A percentile compares a stretch with the other conserved stretches of the same genome.
These are phyloP conservation scores for Catagonus wagneri DNA, from an alignment of 2,113 vertebrate species.

Conservation along the genomic window DNA sequence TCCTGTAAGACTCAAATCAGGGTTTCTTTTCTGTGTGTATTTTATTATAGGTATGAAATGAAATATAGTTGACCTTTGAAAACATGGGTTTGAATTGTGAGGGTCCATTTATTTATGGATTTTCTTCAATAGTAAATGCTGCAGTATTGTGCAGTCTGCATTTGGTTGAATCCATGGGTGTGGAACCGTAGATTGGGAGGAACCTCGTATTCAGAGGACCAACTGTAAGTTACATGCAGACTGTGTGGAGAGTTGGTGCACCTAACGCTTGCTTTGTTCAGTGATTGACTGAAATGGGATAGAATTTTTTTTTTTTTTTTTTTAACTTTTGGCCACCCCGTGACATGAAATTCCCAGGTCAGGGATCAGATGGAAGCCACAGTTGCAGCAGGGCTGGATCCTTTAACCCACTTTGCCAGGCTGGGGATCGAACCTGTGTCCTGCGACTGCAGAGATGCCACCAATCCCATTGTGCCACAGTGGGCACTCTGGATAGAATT, in stretches of 20 bases:
- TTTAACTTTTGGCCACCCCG: no score
- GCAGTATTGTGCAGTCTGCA: neutral
- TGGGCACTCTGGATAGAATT: no score
- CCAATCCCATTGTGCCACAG: no score
- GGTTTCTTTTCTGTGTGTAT: constrained; percentile 82
- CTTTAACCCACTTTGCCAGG: no score
- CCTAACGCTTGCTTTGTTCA: neutral
- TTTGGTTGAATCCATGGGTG: neutral
- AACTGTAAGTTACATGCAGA: neutral
- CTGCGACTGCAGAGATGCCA: no score
- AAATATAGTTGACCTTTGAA: constrained; percentile 43
- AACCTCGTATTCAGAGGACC: neutral
- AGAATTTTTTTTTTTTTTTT: constrained; percentile 16
- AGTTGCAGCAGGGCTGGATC: no score
- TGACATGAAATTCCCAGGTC: no score
- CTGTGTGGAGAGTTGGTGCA: neutral
- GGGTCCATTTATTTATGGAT: neutral
- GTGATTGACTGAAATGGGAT: constrained; percentile 56
- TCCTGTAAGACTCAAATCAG: constrained; percentile 76
- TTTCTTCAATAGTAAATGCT: neutral
- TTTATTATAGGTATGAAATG: constrained; percentile 82
- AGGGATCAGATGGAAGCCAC: no score
- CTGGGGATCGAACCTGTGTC: no score
- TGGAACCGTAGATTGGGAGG: neutral
- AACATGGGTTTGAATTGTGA: neutral